Evolutionary conservation across 1,140 invertebrate genomes (phyloP), one percentile per base, ranked within the genome.

Genomic region (Atta colombica): DNA sequence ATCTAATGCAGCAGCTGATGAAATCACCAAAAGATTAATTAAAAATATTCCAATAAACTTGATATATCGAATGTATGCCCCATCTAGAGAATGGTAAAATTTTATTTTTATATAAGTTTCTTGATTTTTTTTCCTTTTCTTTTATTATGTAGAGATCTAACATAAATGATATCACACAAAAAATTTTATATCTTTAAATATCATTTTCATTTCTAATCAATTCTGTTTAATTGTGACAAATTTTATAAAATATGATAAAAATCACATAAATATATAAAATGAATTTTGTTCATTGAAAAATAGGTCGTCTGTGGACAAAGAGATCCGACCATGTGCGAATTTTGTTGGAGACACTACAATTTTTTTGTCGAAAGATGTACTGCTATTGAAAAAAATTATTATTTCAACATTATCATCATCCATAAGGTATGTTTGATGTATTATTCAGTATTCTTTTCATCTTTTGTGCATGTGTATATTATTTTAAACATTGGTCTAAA

Each of bases 1-100:
- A 8, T 98, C 97, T 0, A 98, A 98, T 94, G 96, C 97, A 89
- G 97, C 97, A 61, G 97, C 97, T 31, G 97, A 98, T 96, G 96
- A 97, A 66, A 95, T 98, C n/a, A 96, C 96, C 0, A 92, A 96
- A 78, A 93, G 96, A 89, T 93, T 97, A 89, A 87, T 96, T 78
- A 49, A 93, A 85, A 87, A 93, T 88, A 88, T 94, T 91, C 91
- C 95, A 82, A 80, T 86, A 87, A 86, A 95, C 91, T 25, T 92
- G 51, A 51, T 96, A 14, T 93, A 94, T 39, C 94, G 96, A 25
- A 94, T 96, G 82, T 96, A 96, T 91, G 92, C 95, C 51, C 78
- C 93, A 77, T 95, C 95, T 21, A 95, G 91, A 86, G 93, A 95
- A 82, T 87, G 92, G 89, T 95, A 94, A 88, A 91, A 6, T 90